These are phyloP conservation scores for Lycodopsis pacificus DNA, from an alignment of 2,797 vertebrate species.

Conservation along the genomic window DNA sequence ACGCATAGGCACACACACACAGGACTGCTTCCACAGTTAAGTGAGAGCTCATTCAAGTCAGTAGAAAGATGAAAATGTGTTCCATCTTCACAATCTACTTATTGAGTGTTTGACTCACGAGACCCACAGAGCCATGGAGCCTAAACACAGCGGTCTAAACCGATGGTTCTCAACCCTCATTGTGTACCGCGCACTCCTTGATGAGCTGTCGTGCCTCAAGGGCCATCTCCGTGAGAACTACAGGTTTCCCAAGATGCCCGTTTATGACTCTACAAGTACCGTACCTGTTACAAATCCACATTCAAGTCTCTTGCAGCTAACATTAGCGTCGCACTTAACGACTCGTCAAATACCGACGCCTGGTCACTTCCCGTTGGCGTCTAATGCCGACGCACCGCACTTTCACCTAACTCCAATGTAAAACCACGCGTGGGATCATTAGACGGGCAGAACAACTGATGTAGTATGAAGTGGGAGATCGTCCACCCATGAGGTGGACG, in stretches of 20 bases:
- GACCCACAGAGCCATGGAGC: neutral
- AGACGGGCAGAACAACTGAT: neutral
- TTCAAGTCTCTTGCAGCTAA: neutral
- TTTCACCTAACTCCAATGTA: no score
- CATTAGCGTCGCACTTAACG: neutral
- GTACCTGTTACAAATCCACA: neutral
- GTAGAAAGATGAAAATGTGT: constrained; percentile 9
- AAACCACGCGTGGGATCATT: no score
- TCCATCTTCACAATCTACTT: constrained; percentile 10
- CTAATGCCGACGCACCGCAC: no score
- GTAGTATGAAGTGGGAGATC: no score
- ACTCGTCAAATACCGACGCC: no score
- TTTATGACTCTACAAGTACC: neutral
- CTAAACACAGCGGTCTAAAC: neutral
- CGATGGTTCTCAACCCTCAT: neutral
- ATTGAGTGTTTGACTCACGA: constrained; percentile 7
- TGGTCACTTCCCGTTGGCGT: no score
- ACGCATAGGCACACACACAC: constrained; percentile 12
- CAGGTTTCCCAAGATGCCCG: neutral
- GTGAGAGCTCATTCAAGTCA: constrained; percentile 20
- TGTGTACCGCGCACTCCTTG: neutral
- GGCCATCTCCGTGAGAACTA: neutral
- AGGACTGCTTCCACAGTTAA: constrained; percentile 1
- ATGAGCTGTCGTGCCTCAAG: neutral
- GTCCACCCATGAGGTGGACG: no score